Evolutionary conservation across 2,113 vertebrate genomes (phyloP), one percentile per base, ranked within the genome.

Genomic region (Ancistrus triradiatus): DNA sequence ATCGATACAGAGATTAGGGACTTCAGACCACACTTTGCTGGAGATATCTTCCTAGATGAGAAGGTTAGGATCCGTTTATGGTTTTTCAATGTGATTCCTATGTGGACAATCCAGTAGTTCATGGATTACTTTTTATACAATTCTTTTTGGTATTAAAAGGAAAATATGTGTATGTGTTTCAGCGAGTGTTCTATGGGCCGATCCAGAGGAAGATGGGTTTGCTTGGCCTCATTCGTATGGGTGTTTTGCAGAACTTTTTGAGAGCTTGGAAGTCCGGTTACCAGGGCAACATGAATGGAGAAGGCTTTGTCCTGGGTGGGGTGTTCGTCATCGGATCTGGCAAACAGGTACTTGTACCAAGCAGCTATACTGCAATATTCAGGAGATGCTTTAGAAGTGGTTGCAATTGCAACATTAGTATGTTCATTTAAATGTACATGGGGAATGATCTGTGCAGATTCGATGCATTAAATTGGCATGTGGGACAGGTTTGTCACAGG

Each of bases 101-200:
- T 31, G 27, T 31, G 27, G 27, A n/a, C n/a, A n/a, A n/a, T n/a
- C n/a, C n/a, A n/a, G n/a, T n/a, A n/a, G 27, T 3, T 31, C 27
- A 31, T 31, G n/a, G 35, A 38, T 17, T 13, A 6, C n/a, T n/a
- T n/a, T n/a, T n/a, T n/a, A n/a, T n/a, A n/a, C n/a, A n/a, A n/a
- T n/a, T 18, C n/a, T 18, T 28, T 4, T 50, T 9, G 31, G 28
- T 35, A 15, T 37, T 35, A 31, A 25, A 18, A 50, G 7, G 25
- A 28, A 49, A 56, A 15, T 52, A 2, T 47, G 46, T 42, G 42
- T 24, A 14, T 28, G 8, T 66, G 19, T 51, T 83, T 2, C 70
- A 99, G 96, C 91, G 86, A 79, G 58, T 62, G 43, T 99, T 99
- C 84, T 99, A 96, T 22, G 96, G 96, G 8, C 93, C 93, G 1